Evolutionary conservation across 2,888 invertebrate species (phyloP).

Genomic region (Myopa testacea): DNA sequence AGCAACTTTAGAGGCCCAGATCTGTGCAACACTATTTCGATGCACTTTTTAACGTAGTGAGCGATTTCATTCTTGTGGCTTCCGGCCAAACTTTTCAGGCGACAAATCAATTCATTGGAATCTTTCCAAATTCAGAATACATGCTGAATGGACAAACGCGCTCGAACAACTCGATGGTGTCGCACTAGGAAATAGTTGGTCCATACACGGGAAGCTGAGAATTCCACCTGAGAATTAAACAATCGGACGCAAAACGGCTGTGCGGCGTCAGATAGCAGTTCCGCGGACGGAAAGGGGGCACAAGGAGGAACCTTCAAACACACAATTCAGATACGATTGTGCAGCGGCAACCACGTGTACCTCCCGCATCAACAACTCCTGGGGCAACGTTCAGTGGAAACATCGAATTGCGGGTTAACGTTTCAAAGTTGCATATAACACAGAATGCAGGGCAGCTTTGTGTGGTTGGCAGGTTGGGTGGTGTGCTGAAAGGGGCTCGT

Average conservation of each 20-base stretch:
- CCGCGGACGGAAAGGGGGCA: not conserved
- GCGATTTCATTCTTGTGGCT: conserved; percentile 48
- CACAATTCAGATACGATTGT: not conserved
- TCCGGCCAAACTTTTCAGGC: conserved; percentile 52
- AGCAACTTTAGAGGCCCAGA: not conserved
- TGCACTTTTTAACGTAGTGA: conserved; percentile 41
- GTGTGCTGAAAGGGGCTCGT: no score
- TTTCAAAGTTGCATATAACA: conserved; percentile 23
- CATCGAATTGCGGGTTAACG: conserved; percentile 16
- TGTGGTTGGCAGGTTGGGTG: not conserved
- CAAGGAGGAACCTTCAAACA: not conserved
- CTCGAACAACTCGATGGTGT: conserved; percentile 38
- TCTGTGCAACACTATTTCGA: not conserved
- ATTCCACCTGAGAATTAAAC: conserved; percentile 13
- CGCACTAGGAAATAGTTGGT: not conserved
- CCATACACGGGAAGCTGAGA: not conserved
- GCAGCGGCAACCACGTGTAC: not conserved
- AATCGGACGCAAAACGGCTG: conserved; percentile 10
- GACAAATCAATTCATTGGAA: conserved; percentile 58
- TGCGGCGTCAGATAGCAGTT: conserved; percentile 11
- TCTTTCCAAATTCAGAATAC: conserved; percentile 48
- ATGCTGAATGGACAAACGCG: conserved; percentile 38
- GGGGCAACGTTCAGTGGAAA: not conserved
- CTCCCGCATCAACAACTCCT: not conserved
- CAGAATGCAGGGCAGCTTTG: conserved; percentile 6